Percentiles rank a stretch among this genome's conserved stretches.
phyloP scores from a whole-genome alignment of 2,888 invertebrate genomes.

The Phrixothrix hirtus region DNA sequence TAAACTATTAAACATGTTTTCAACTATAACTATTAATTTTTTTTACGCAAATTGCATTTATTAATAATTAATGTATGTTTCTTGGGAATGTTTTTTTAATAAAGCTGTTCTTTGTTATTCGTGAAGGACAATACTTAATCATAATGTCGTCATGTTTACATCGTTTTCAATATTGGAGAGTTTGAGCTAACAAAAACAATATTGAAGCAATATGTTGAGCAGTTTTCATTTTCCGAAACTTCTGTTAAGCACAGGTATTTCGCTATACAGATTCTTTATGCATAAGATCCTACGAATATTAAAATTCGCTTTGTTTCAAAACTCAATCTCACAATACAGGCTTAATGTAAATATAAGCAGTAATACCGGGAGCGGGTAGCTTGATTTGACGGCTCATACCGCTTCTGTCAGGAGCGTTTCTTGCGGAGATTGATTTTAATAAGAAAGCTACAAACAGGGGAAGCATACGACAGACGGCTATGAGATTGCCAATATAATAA shows the following conservation, averaged over 20 bases:
- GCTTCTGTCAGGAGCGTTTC: constrained; percentile 44
- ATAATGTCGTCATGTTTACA: constrained; percentile 27
- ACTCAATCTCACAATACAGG: constrained; percentile 53
- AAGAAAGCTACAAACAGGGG: constrained; percentile 45
- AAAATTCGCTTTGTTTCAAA: constrained; percentile 55
- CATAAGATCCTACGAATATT: constrained; percentile 51
- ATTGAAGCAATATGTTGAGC: constrained; percentile 31
- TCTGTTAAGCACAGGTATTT: constrained; percentile 43
- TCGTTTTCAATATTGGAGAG: constrained; percentile 26
- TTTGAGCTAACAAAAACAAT: constrained; percentile 29
- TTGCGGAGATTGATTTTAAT: constrained; percentile 51
- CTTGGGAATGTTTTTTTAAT: not conserved
- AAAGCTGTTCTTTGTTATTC: constrained; percentile 3
- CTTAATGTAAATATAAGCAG: constrained; percentile 54
- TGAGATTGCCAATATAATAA: constrained; percentile 45
- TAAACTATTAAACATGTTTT: not conserved
- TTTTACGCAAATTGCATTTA: not conserved
- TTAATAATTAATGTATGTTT: no score
- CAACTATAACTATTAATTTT: not conserved
- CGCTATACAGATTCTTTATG: constrained; percentile 48
- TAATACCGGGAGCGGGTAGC: constrained; percentile 44
- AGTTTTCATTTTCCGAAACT: constrained; percentile 27
- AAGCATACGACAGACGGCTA: constrained; percentile 45
- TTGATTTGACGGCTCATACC: constrained; percentile 51
- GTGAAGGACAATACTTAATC: constrained; percentile 14